Conservation (phyloP, 1,140 invertebrate species). For the Coboldia fuscipes region DNA sequence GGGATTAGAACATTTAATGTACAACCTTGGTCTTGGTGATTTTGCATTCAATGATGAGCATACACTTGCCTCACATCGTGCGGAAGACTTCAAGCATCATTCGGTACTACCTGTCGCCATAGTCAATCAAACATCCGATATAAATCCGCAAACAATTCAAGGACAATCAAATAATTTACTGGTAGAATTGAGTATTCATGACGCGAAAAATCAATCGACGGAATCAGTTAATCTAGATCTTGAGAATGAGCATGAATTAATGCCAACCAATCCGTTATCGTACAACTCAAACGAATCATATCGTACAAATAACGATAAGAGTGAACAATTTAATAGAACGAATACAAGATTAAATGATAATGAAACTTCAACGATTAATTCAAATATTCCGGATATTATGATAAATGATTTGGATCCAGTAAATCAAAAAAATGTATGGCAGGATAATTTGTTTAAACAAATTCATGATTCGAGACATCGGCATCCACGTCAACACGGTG, state of each 20-base stretch:
- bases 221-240: too few relatives aligned
- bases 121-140: too few relatives aligned
- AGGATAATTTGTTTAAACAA: constrained; percentile 23
- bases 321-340: not conserved
- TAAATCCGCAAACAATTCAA: too few relatives aligned
- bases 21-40: constrained; percentile 31
- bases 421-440: constrained; percentile 3
- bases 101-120: too few relatives aligned
- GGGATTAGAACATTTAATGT: constrained; percentile 37
- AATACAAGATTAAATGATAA: constrained; percentile 1
- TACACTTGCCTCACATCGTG: constrained; percentile 27
- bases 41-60: constrained; percentile 31
- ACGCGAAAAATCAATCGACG: too few relatives aligned
- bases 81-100: constrained; percentile 23
- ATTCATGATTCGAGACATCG: constrained; percentile 32
- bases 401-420: constrained; percentile 1
- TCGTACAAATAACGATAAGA: not conserved
- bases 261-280: not conserved
- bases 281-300: not conserved
- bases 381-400: constrained; percentile 1
- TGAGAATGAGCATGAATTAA: too few relatives aligned
- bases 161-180: too few relatives aligned
- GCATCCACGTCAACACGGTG: constrained; percentile 14
- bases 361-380: constrained; percentile 1
- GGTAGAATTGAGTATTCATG: too few relatives aligned